Evolutionary conservation across 1,140 invertebrate genomes (phyloP).

Genomic region (Scaptomyza hsui): DNA sequence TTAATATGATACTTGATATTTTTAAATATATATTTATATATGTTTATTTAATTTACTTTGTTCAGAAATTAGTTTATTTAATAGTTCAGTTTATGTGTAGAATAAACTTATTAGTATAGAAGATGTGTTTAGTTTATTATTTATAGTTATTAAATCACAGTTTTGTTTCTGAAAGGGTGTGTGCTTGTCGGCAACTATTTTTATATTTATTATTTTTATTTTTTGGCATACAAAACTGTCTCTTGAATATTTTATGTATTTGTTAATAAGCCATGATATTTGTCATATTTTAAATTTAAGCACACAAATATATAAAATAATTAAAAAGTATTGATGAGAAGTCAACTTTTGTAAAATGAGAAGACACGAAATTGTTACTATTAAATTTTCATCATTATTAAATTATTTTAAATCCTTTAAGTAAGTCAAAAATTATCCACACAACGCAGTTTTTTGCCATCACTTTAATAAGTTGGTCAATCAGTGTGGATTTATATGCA

Average conservation of each 20-base stretch:
- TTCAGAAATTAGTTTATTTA: too few species aligned
- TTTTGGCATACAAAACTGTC: slow-evolving; percentile 37
- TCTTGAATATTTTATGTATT: slow-evolving; percentile 41
- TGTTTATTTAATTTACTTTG: too few species aligned
- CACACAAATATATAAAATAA: not conserved
- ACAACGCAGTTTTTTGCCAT: not conserved
- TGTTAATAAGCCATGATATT: slow-evolving; percentile 60
- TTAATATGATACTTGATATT: too few species aligned
- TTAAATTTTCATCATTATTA: not conserved
- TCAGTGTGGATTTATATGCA: slow-evolving; percentile 7
- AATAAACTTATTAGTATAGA: too few species aligned
- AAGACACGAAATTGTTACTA: too few species aligned
- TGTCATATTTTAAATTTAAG: slow-evolving; percentile 23
- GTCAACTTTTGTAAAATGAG: too few species aligned
- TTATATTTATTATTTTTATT: slow-evolving; percentile 28
- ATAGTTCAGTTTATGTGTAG: too few species aligned
- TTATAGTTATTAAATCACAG: too few species aligned
- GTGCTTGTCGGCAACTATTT: not conserved
- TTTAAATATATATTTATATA: too few species aligned
- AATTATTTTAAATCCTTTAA: slow-evolving; percentile 10
- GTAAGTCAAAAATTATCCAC: not conserved
- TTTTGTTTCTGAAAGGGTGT: too few species aligned
- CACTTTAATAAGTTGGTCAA: slow-evolving; percentile 18
- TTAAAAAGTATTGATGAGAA: not conserved
- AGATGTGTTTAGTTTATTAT: too few species aligned